phyloP scores from a whole-genome alignment of 2,888 invertebrate genomes.

The Luperina testacea region DNA sequence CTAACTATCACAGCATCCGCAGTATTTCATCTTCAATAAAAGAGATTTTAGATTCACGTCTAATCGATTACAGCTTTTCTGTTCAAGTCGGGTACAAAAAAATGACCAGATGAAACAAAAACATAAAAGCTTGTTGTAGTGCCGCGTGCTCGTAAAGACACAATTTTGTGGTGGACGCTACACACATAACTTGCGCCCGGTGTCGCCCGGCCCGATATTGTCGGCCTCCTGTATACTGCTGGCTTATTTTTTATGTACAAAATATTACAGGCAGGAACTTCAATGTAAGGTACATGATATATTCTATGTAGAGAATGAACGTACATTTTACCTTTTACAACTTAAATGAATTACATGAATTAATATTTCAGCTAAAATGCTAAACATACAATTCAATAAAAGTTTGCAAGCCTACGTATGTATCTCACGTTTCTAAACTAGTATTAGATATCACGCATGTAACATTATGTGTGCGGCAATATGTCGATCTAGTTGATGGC shows the following conservation, averaged over 20 bases:
- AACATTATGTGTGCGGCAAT: constrained; percentile 67
- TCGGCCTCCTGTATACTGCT: constrained; percentile 47
- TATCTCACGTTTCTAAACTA: not conserved
- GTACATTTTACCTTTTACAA: constrained; percentile 1
- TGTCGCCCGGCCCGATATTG: constrained; percentile 58
- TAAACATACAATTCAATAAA: not conserved
- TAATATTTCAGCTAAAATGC: not conserved
- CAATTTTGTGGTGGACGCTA: constrained; percentile 66
- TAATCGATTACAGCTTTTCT: constrained; percentile 27
- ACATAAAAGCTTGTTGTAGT: constrained; percentile 49
- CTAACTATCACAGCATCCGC: not conserved
- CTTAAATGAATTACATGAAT: not conserved
- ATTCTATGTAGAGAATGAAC: not conserved
- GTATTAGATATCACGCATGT: constrained; percentile 18
- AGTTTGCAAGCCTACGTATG: not conserved
- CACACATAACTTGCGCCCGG: constrained; percentile 69
- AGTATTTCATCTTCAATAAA: constrained; percentile 1
- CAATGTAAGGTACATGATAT: not conserved
- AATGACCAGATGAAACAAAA: constrained; percentile 51
- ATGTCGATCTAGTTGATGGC: constrained; percentile 81
- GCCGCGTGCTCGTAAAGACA: constrained; percentile 61
- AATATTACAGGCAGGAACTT: constrained; percentile 27
- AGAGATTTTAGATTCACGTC: not conserved
- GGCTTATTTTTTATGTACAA: constrained; percentile 52
- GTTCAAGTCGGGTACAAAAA: constrained; percentile 28